A percentile compares a stretch with the other conserved stretches of the same genome.
Conservation (phyloP, 2,888 invertebrate genomes). For the Choreutis nemorana region DNA sequence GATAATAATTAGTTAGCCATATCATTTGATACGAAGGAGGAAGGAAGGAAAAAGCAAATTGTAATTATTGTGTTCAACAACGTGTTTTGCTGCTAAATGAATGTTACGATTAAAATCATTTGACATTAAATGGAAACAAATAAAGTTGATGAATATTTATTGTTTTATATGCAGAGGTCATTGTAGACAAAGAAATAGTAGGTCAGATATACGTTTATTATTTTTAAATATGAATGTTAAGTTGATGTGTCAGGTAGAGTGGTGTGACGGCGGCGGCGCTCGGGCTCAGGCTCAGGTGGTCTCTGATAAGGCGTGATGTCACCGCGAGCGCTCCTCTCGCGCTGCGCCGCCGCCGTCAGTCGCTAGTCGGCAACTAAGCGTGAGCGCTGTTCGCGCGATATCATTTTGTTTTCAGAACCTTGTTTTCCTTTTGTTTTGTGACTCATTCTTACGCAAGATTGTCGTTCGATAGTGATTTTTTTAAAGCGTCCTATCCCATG, state of each 20-base stretch:
- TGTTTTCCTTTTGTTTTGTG: neutral
- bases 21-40: too few relatives aligned
- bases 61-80: too few relatives aligned
- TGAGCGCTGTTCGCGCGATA: constrained; percentile 23
- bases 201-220: too few relatives aligned
- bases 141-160: too few relatives aligned
- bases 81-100: too few relatives aligned
- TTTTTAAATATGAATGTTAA: too few relatives aligned
- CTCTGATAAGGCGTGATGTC: constrained; percentile 38
- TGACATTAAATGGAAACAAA: too few relatives aligned
- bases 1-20: too few relatives aligned
- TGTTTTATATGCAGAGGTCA: too few relatives aligned
- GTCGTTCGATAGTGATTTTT: neutral
- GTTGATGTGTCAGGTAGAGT: neutral
- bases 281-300: constrained; percentile 19
- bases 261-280: constrained; percentile 6
- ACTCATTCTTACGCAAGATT: neutral
- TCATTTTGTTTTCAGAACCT: neutral
- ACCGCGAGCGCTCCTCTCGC: constrained; percentile 19
- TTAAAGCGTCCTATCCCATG: neutral
- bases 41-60: too few relatives aligned
- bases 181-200: too few relatives aligned
- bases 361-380: constrained; percentile 29
- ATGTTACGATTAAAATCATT: too few relatives aligned
- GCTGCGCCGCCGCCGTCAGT: constrained; percentile 20